These are phyloP conservation scores for Tromatobia lineatoria DNA, from an alignment of 2,888 invertebrate genomes.

Conservation along the genomic window DNA sequence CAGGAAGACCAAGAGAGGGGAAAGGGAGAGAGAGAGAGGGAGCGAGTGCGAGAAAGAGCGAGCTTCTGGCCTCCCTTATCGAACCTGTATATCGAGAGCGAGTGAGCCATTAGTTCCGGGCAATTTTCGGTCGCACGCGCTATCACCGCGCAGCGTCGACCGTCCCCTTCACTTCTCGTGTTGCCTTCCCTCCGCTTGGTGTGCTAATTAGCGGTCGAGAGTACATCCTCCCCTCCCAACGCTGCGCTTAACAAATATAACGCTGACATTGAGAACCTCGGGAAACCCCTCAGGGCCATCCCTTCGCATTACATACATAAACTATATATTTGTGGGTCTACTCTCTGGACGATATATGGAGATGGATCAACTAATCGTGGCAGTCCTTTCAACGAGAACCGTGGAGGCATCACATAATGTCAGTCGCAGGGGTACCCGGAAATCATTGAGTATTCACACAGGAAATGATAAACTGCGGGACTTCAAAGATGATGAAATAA, in stretches of 20 bases:
- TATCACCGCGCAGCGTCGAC: conserved; percentile 42
- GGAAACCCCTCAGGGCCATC: background rate
- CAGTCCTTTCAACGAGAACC: background rate
- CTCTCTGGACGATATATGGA: conserved; percentile 18
- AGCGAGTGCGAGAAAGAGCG: conserved; percentile 14
- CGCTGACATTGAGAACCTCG: conserved; percentile 46
- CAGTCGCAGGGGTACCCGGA: background rate
- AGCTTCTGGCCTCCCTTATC: conserved; percentile 37
- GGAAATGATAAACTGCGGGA: background rate
- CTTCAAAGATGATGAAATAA: background rate
- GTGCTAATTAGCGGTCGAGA: conserved; percentile 59
- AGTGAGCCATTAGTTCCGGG: conserved; percentile 57
- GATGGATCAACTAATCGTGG: conserved; percentile 17
- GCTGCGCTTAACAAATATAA: conserved; percentile 41
- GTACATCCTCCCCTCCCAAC: conserved; percentile 5
- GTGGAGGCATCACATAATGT: background rate
- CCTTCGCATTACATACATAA: background rate
- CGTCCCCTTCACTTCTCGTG: background rate
- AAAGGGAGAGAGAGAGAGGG: too few species aligned
- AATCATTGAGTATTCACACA: background rate
- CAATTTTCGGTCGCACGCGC: conserved; percentile 56
- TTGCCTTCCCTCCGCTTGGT: conserved; percentile 23
- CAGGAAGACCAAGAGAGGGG: background rate
- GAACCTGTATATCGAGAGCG: conserved; percentile 55
- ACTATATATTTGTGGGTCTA: conserved; percentile 24